A percentile compares a stretch with the other conserved stretches of the same genome.
These are phyloP conservation scores for Neolamprologus hecqui DNA, from an alignment of 2,113 vertebrate genomes.

Conservation along the genomic window DNA sequence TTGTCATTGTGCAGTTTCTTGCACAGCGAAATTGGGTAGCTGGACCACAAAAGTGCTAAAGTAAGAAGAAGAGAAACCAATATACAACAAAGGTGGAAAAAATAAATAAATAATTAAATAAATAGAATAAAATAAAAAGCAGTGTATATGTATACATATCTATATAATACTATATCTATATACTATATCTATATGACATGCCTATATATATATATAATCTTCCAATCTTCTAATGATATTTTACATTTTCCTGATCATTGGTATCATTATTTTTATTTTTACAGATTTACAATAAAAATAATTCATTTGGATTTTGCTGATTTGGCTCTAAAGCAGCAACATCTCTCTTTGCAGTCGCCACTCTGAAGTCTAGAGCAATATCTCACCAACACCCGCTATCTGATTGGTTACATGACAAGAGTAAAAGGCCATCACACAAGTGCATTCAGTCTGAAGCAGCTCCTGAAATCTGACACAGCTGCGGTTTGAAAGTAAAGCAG, in stretches of 20 bases:
- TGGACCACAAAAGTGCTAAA: neutral
- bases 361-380: neutral
- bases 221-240: neutral
- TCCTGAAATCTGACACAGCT: neutral
- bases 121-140: neutral
- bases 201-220: neutral
- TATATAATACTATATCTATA: neutral
- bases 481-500: neutral
- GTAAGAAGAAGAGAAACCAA: neutral
- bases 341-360: neutral
- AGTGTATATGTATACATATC: neutral
- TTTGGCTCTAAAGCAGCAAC: rapidly evolving
- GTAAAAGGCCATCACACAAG: neutral
- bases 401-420: neutral
- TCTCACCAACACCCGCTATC: rapidly evolving
- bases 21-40: neutral
- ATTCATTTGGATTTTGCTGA: neutral
- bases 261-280: neutral
- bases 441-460: neutral
- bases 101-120: neutral
- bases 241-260: neutral
- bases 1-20: neutral
- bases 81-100: rapidly evolving
- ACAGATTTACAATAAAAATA: neutral
- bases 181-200: no score